phyloP scores from a whole-genome alignment of 2,888 invertebrate genomes.

The Zootermopsis nevadensis region DNA sequence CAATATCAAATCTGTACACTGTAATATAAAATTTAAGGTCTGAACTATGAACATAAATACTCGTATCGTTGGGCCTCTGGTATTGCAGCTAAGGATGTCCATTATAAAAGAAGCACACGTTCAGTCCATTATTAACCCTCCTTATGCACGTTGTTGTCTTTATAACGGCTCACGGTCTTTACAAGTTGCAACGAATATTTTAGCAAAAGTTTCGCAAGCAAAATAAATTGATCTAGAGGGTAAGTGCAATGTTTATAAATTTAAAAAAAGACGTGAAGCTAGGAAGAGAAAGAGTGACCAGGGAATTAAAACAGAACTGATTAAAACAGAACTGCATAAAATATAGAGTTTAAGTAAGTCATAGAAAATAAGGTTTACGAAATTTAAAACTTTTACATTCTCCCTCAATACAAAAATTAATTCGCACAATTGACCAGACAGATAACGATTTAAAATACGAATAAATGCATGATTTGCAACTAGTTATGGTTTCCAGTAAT shows the following conservation, averaged over 20 bases:
- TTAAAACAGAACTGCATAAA: neutral
- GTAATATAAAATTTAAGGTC: neutral
- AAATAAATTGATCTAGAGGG: neutral
- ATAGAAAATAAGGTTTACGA: too few species aligned
- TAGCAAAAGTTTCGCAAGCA: neutral
- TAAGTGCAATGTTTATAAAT: too few species aligned
- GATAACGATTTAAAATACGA: too few species aligned
- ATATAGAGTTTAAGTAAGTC: neutral
- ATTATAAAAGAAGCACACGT: neutral
- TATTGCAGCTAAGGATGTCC: neutral
- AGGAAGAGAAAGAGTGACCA: neutral
- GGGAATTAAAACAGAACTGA: neutral
- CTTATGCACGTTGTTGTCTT: neutral
- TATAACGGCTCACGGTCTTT: neutral
- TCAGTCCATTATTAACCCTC: neutral
- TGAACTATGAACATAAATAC: neutral
- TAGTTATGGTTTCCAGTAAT: too few species aligned
- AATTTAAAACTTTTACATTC: too few species aligned
- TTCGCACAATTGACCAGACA: too few species aligned
- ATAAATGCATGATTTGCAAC: too few species aligned
- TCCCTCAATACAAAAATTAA: too few species aligned
- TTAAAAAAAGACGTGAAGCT: neutral
- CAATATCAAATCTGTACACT: too few species aligned
- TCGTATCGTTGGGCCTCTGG: neutral
- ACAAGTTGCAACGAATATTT: neutral